Evolutionary conservation across 2,797 vertebrate species (phyloP), one percentile per base, ranked within the genome.

Genomic region (Carduelis carduelis): DNA sequence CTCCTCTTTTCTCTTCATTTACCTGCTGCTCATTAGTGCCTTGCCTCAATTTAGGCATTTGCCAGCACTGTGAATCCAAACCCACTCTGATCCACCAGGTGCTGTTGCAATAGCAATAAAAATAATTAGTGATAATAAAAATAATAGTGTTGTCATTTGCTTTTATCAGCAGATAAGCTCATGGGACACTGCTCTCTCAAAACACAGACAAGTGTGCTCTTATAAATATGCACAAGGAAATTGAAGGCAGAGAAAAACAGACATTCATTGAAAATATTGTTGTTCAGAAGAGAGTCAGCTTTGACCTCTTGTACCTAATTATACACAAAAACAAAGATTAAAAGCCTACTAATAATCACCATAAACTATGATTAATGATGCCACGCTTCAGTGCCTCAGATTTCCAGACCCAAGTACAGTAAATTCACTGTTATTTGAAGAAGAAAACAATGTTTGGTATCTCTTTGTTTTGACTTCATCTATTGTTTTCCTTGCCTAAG

Each of bases 281-380:
- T 96, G 72, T 89, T 96, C 83, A 78, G 85, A 82, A 85, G 64
- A 90, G 87, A 92, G 70, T 74, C 61, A n/a, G 87, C 68, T 89
- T 66, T 97, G 97, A 97, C 97, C 96, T 94, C 95, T 82, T 95
- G 87, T 95, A 96, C 93, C 94, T 96, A 96, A 97, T 96, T 97
- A 97, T 86, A 96, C 94, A 96, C 2, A 47, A 93, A 97, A 96
- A 96, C 92, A 96, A 97, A 93, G 95, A 97, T 96, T 95, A 96
- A 94, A 97, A 94, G 96, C 95, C 91, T 90, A 81, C 93, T 96
- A 95, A 96, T 97, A 96, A 97, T 96, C 95, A 94, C 92, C 90
- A 88, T 96, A 97, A 96, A 96, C 90, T 90, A 95, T 96, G 97
- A 97, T 96, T 96, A 97, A 97, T 96, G 95, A 90, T 84, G 91